Evolutionary conservation across 2,888 invertebrate species (phyloP).

Genomic region (Ellobium chinense): DNA sequence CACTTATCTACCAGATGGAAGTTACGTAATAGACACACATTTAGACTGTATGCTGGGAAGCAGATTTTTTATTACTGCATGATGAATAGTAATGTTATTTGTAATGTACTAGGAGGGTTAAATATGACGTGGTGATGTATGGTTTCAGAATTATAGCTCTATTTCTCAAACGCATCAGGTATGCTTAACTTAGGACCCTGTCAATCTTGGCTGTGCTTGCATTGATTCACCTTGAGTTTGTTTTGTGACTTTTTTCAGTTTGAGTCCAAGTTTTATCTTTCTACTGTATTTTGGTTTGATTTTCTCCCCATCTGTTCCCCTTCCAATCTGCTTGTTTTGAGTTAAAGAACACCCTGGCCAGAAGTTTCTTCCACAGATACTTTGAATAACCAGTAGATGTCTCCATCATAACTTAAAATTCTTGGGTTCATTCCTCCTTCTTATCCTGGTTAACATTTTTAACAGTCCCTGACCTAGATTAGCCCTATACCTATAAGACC

Average conservation of each 20-base stretch:
- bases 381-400: no score
- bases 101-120: no score
- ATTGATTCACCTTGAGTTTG: background rate
- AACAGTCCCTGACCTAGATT: no score
- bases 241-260: background rate
- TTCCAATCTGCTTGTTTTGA: background rate
- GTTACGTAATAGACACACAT: no score
- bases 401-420: no score
- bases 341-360: background rate
- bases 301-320: background rate
- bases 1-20: no score
- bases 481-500: no score
- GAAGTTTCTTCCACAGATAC: background rate
- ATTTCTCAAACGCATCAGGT: background rate
- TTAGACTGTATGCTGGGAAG: no score
- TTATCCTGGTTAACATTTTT: no score
- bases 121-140: background rate
- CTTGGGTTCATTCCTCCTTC: no score
- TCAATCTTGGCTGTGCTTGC: background rate
- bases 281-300: background rate
- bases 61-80: no score
- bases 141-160: background rate
- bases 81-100: no score
- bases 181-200: background rate
- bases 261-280: background rate